Conservation (phyloP, 37 sponge, comb jelly and placozoan genomes). For the Aplysina aerophoba region DNA sequence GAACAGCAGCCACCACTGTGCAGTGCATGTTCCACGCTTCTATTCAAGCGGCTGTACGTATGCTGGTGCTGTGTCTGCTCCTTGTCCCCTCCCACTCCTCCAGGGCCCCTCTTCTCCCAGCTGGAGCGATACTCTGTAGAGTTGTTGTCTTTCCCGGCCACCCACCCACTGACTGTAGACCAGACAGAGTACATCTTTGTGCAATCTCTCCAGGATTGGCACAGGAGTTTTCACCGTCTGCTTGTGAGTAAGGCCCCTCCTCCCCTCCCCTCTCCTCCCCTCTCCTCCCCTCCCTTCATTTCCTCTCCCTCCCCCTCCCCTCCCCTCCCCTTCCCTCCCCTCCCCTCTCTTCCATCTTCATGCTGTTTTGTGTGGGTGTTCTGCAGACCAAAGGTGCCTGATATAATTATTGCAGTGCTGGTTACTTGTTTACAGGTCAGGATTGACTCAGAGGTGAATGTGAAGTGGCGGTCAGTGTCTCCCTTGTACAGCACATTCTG, state of each 20-base stretch:
- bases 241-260: neutral
- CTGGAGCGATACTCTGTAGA: too few species aligned
- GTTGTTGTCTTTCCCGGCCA: too few species aligned
- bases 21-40: too few species aligned
- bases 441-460: slow-evolving; percentile 19
- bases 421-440: neutral
- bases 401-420: neutral
- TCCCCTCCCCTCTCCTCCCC: too few species aligned
- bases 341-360: too few species aligned
- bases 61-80: neutral
- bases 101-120: neutral
- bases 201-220: neutral
- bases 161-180: neutral
- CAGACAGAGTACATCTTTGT: neutral
- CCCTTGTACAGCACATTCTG: neutral
- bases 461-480: slow-evolving; percentile 5
- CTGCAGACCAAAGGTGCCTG: too few species aligned
- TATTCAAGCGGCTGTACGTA: too few species aligned
- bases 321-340: too few species aligned
- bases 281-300: too few species aligned
- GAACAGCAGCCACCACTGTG: too few species aligned
- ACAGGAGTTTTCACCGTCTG: neutral
- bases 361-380: too few species aligned
- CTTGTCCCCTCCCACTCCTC: neutral
- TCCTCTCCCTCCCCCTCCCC: too few species aligned